phyloP scores from a whole-genome alignment of 1,140 invertebrate species.

The Drosophila suzukii region DNA sequence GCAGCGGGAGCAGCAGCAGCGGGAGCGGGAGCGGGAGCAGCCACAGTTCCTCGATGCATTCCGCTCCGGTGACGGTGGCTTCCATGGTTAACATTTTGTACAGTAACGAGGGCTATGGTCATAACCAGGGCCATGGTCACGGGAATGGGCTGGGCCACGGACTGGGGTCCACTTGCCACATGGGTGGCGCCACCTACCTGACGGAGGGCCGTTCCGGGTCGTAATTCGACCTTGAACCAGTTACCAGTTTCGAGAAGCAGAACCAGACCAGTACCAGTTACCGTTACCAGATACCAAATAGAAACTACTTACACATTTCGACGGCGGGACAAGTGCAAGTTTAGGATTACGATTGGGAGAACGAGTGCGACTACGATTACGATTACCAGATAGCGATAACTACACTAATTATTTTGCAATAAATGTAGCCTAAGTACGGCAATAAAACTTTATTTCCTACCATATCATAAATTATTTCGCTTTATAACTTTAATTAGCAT shows the following conservation, averaged over 20 bases:
- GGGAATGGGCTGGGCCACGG: constrained; percentile 70
- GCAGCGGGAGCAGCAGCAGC: constrained; percentile 35
- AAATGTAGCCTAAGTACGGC: constrained; percentile 81
- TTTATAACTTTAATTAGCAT: constrained; percentile 83
- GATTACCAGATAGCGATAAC: constrained; percentile 67
- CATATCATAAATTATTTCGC: constrained; percentile 80
- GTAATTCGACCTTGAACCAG: constrained; percentile 42
- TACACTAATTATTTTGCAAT: constrained; percentile 83
- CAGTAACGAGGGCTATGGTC: constrained; percentile 51
- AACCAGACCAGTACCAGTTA: constrained; percentile 44
- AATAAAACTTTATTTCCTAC: constrained; percentile 81
- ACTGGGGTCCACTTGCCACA: constrained; percentile 6
- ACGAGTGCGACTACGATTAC: constrained; percentile 41
- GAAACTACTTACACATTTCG: constrained; percentile 52
- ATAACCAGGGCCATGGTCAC: constrained; percentile 10
- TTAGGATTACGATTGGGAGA: constrained; percentile 34
- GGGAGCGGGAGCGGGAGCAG: constrained; percentile 42
- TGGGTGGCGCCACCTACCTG: constrained; percentile 85
- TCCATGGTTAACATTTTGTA: constrained; percentile 86
- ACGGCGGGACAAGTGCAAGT: constrained; percentile 68
- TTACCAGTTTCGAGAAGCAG: constrained; percentile 48
- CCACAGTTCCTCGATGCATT: constrained; percentile 63
- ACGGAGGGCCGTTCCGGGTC: constrained; percentile 84
- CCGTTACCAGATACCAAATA: too few species aligned
- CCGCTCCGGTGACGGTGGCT: constrained; percentile 84